Conservation (phyloP, 1,140 invertebrate species). For the Lordiphosa clarofinis region DNA sequence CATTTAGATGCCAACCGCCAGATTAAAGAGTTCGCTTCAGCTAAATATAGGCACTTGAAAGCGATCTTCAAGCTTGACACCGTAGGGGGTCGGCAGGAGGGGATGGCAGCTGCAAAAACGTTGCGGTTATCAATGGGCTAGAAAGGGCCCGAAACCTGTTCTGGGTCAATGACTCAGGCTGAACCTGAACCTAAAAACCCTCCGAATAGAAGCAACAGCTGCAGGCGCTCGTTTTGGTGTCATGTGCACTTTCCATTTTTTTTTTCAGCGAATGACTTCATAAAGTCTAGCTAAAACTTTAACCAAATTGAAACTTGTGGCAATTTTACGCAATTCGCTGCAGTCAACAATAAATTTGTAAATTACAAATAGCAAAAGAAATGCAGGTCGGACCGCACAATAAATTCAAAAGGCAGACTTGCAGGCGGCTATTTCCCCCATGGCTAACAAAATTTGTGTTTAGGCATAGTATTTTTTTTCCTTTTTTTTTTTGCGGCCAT, state of each 20-base stretch:
- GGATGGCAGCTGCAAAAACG: conserved; percentile 2
- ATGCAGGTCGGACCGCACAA: conserved; percentile 68
- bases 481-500: conserved; percentile 12
- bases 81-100: no score
- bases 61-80: conserved; percentile 5
- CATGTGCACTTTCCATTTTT: conserved; percentile 38
- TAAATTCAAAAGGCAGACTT: conserved; percentile 58
- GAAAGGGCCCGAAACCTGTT: no score
- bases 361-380: conserved; percentile 59
- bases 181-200: conserved; percentile 9
- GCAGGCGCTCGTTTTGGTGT: conserved; percentile 1
- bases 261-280: conserved; percentile 64
- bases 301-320: conserved; percentile 63
- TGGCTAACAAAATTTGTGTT: conserved; percentile 39
- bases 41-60: conserved; percentile 65
- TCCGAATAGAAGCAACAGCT: conserved; percentile 18
- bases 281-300: conserved; percentile 31
- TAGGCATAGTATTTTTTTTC: conserved; percentile 42
- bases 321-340: conserved; percentile 76
- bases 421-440: conserved; percentile 13
- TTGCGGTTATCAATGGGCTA: conserved; percentile 24
- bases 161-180: conserved; percentile 10
- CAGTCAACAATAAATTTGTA: conserved; percentile 75
- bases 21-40: conserved; percentile 39
- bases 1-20: conserved; percentile 61